Evolutionary conservation across 2,888 invertebrate species (phyloP), one percentile per base, ranked within the genome.

Genomic region (Lomographa bimaculata): DNA sequence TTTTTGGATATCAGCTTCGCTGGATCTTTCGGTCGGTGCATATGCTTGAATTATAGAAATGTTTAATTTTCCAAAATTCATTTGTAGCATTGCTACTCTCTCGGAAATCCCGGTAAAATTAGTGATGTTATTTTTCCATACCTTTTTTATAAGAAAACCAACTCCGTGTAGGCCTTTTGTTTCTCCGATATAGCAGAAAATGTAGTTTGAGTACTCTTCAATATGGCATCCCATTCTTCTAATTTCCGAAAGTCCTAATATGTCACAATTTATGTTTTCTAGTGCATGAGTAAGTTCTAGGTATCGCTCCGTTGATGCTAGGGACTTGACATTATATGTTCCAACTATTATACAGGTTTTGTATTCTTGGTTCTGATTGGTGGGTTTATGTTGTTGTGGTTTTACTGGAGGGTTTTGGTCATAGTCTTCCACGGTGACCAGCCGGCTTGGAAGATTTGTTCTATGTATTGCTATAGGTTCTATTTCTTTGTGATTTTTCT

Each of bases 301-400:
- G 2, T 10, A 19, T 19, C 21, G 18, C 8, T 20, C 14, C 2
- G 7, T 11, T 17, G 38, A 29, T 3, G 33, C 10, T 4, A 52
- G 6, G 0, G 49, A 26, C 4, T 25, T 30, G 4, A 49, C 35
- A 2, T 46, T 49, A 7, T 44, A 44, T 0, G 41, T 44, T 35
- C 4, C n/a, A 1, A 40, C 34, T 3, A 35, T 1, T 18, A 35
- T 8, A 6, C 18, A 14, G 3, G 10, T 14, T 14, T 21, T 14
- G 7, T 14, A 23, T 2, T 18, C n/a, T 29, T 7, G 18, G 12
- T 8, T 12, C 21, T 11, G 14, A n/a, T 30, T 38, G 7, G 24
- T 7, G 11, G 6, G 1, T 38, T 24, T 7, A 5, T n/a, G 12
- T 24, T 30, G 24, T 11, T 24, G 24, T 11, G 7, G 27, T 17